Base-by-base conservation (phyloP, 2,888 invertebrate species). In the Stenichneumon culpator region DNA sequence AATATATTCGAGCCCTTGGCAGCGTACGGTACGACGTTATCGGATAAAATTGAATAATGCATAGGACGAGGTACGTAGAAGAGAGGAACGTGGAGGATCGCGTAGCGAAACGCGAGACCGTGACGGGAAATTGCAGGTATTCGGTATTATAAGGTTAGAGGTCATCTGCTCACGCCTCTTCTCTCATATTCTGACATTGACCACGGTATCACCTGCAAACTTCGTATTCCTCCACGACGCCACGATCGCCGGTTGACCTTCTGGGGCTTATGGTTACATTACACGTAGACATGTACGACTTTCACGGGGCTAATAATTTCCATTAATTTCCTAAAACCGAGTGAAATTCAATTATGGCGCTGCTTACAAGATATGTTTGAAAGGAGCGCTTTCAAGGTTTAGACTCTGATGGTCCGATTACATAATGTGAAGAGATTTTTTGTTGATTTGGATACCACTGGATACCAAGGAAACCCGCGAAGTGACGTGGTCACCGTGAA, bases 21-120 rank as follows among this genome's bases (percentile, higher is more conserved):
- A 63, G 74, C 75, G 77, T 39, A 69, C 63, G 54, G 73, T 81
- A 81, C 78, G 73, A 78, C 74, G 81, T 84, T 84, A 81, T 84
- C 78, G 81, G 73, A 47, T 81, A 50, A 78, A 84, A 84, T 84
- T 84, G 84, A 84, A 84, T 84, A 84, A 84, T 84, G 81, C 81
- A 84, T 81, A 78, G 73, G 65, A 78, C 78, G 63, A 63, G 63
- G 52, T 9, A 54, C 80, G 67, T 84, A 72, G 80, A 77, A 80
- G 75, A 77, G 79, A 68, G 36, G 63, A 77, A 77, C 32, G 63
- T 32, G 16, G 63, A 63, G 63, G 63, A 63, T 63, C 63, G 63
- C 63, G 63, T 32, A 32, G 16, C 63, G 63, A 63, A 39, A 57
- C 11, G 60, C 25, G 63, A 63, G 68, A 50, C 54, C 47, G 25